Evolutionary conservation across 2,797 vertebrate species (phyloP).

Genomic region (Pangasius macronema): DNA sequence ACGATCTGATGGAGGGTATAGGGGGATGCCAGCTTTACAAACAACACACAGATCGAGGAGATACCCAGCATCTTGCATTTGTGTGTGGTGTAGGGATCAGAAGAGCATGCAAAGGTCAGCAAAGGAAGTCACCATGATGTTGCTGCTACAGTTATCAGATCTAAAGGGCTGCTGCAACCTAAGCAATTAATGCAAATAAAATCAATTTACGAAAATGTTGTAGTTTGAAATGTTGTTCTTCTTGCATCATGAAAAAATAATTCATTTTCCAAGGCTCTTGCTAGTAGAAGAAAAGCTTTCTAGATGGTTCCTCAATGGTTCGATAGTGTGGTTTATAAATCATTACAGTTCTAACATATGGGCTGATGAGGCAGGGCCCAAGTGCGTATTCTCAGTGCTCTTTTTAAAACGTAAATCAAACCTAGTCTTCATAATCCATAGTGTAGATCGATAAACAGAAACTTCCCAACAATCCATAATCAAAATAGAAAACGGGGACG

Average conservation of each 20-base stretch:
- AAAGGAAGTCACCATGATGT: slow-evolving; percentile 2
- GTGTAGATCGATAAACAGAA: not conserved
- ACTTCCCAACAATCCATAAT: not conserved
- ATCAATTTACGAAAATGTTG: not conserved
- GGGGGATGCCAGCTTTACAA: slow-evolving; percentile 50
- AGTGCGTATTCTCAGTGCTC: not conserved
- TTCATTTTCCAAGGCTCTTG: not conserved
- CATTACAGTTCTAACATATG: not conserved
- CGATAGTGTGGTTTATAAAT: not conserved
- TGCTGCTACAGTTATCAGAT: not conserved
- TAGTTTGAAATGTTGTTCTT: not conserved
- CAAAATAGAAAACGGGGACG: not conserved
- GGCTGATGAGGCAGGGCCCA: not conserved
- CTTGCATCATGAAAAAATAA: not conserved
- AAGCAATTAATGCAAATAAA: not conserved
- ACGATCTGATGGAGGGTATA: slow-evolving; percentile 35
- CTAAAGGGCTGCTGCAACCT: not conserved
- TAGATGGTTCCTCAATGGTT: not conserved
- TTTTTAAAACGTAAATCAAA: not conserved
- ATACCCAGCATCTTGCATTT: slow-evolving; percentile 50
- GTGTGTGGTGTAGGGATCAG: slow-evolving; percentile 22
- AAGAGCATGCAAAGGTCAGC: slow-evolving; percentile 47
- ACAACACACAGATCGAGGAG: slow-evolving; percentile 42
- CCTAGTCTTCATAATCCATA: not conserved
- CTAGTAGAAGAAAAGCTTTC: not conserved